A percentile compares a stretch with the other conserved stretches of the same genome.
Evolutionary conservation across 23 tunicate species (phyloP).

Genomic region (Styela plicata): DNA sequence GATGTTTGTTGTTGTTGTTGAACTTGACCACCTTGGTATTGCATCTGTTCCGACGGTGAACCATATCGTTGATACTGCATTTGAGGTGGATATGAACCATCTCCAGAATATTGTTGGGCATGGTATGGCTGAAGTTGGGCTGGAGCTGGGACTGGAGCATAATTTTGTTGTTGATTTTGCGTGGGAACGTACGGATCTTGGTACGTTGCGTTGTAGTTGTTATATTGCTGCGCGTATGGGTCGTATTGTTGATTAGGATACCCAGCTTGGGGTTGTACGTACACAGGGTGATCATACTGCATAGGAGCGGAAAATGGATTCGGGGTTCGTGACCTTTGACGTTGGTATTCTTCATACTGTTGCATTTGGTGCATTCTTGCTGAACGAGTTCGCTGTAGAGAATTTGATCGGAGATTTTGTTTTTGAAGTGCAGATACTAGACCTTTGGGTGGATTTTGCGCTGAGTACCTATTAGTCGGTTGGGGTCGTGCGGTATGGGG

Average conservation of each 20-base stretch:
- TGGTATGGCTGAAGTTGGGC: background rate
- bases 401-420: background rate
- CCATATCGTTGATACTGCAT: background rate
- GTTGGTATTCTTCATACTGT: slow-evolving; percentile 1
- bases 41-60: background rate
- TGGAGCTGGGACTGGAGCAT: background rate
- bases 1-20: background rate
- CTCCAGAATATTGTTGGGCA: background rate
- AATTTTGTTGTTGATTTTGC: background rate
- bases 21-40: background rate
- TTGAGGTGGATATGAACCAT: background rate
- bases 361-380: background rate
- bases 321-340: background rate
- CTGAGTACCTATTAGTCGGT: background rate
- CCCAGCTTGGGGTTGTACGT: background rate
- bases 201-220: background rate
- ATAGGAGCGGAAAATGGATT: background rate
- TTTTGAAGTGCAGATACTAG: background rate
- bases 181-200: background rate
- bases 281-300: background rate
- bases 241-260: background rate
- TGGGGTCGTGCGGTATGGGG: background rate
- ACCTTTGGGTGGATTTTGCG: background rate
- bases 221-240: slow-evolving; percentile 4
- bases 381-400: slow-evolving; percentile 14